Base-by-base conservation (phyloP, 2,888 invertebrate genomes). In the Ectemnius cavifrons region DNA sequence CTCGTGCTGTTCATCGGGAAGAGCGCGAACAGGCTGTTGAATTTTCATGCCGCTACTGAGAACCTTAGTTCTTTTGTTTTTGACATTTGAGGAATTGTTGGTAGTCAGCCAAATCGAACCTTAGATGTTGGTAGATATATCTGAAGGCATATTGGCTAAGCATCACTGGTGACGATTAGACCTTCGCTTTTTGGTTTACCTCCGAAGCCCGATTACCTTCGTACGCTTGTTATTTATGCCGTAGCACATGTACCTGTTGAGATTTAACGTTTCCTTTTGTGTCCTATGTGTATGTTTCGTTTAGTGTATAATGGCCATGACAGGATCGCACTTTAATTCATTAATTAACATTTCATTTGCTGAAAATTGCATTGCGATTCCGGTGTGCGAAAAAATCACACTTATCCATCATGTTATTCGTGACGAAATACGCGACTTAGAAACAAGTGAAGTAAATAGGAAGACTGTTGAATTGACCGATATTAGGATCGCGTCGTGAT, bases 211-310 rank as follows among this genome's bases (percentile, higher is more conserved):
- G 37, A 37, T 37, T 37, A 37, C 37, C 37, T 52, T 52, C 52
- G 52, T 16, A 16, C 52, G 52, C 52, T 52, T 16, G 52, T 52
- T 52, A 52, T 52, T 67, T 76, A 72, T 52, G 69, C 63, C 60
- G 60, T 69, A 72, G 64, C 75, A 69, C 75, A 77, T 76, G 72
- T 77, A 77, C 76, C 72, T 77, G 77, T 75, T 77, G 71, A 77
- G 72, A 82, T 83, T 79, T 73, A 78, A 75, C 77, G 71, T 78
- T 82, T 83, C 77, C 77, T 78, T 81, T 86, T 79, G 80, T 73
- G 77, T 82, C 77, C 75, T 73, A 84, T 77, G 52, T 52, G 37
- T 52, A 52, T 16, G 52, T 14, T 52, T 52, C 52, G 52, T 52
- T 16, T 52, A 16, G 14, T 52, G 4, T 52, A 52, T 52, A 52